These are phyloP conservation scores for Dolichomitus sp. DNA, from an alignment of 2,888 invertebrate genomes.

Conservation along the genomic window DNA sequence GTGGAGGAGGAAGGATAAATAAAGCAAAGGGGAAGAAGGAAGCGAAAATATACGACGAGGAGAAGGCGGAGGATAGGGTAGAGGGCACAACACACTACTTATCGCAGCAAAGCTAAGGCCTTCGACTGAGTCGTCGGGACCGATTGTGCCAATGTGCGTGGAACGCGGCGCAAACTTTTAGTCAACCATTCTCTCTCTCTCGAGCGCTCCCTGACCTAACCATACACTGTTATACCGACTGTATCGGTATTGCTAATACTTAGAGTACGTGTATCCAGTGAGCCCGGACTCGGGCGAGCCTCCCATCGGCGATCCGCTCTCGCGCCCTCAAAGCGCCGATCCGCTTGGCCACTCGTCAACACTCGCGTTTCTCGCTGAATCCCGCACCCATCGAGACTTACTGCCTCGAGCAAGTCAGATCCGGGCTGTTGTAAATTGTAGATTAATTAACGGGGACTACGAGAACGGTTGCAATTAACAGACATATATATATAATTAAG, in stretches of 20 bases:
- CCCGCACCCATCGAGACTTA: constrained; percentile 6
- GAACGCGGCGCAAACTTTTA: constrained; percentile 58
- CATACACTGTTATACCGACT: constrained; percentile 60
- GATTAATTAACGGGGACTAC: constrained; percentile 40
- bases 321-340: constrained; percentile 49
- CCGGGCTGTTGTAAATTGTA: constrained; percentile 27
- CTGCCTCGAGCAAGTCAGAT: constrained; percentile 1
- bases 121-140: constrained; percentile 57
- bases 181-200: constrained; percentile 53
- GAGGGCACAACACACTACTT: constrained; percentile 38
- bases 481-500: background rate
- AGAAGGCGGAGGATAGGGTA: constrained; percentile 30
- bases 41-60: constrained; percentile 27
- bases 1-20: constrained; percentile 56
- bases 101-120: constrained; percentile 28
- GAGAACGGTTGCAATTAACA: constrained; percentile 31
- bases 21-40: constrained; percentile 47
- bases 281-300: background rate
- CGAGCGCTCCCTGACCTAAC: constrained; percentile 81
- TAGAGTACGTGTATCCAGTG: background rate
- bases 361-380: constrained; percentile 7
- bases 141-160: constrained; percentile 68
- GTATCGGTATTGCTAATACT: constrained; percentile 8
- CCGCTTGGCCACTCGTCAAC: constrained; percentile 42
- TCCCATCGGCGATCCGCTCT: constrained; percentile 42